phyloP scores from a whole-genome alignment of 2,797 vertebrate species.

The Oophaga sylvatica region DNA sequence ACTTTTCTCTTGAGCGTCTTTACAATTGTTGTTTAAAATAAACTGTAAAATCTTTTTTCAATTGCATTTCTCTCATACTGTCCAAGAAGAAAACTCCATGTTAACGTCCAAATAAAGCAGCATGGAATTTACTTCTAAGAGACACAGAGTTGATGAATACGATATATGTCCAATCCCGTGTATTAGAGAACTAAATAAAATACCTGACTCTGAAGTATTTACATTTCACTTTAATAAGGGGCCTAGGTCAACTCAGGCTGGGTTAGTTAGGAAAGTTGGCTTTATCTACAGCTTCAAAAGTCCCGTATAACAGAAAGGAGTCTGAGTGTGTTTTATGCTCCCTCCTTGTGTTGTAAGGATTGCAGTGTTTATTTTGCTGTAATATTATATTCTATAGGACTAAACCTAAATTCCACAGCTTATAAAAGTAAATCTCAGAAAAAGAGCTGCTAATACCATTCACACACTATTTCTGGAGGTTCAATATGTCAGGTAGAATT shows the following conservation, averaged over 20 bases:
- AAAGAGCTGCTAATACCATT: background rate
- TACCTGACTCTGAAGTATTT: slow-evolving; percentile 23
- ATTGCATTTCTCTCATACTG: slow-evolving; percentile 10
- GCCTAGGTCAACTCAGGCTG: background rate
- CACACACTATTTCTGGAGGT: background rate
- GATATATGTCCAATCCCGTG: slow-evolving; percentile 20
- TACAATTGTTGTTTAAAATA: slow-evolving; percentile 8
- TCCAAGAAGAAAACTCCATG: background rate
- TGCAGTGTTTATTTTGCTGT: background rate
- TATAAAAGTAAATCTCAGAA: background rate
- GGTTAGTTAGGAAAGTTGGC: slow-evolving; percentile 7
- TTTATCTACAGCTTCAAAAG: background rate
- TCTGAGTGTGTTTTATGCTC: background rate
- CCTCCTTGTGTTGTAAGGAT: slow-evolving; percentile 1
- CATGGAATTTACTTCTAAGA: slow-evolving; percentile 7
- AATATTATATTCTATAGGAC: background rate
- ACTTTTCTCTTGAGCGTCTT: background rate
- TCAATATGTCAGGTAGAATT: background rate
- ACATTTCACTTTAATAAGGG: slow-evolving; percentile 14
- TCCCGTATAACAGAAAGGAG: background rate
- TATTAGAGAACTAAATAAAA: slow-evolving; percentile 24
- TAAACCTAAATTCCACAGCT: background rate
- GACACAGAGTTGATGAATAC: background rate
- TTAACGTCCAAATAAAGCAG: slow-evolving; percentile 16
- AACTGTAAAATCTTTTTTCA: background rate